These are phyloP conservation scores for Noctua janthe DNA, from an alignment of 2,888 invertebrate species.

Conservation along the genomic window DNA sequence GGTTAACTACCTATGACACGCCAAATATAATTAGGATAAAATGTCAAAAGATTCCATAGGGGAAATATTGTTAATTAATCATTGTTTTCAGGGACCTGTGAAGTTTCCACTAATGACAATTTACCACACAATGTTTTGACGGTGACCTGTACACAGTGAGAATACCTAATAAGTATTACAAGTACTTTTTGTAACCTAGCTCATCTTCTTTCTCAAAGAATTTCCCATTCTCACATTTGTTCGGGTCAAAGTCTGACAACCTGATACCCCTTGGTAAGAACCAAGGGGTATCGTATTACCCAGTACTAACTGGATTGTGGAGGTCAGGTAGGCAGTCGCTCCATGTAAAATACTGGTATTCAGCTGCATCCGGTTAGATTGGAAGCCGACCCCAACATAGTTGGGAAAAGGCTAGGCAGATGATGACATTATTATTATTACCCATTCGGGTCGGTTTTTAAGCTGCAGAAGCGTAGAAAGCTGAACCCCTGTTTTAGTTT, in stretches of 20 bases:
- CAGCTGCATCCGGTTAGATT: too few relatives aligned
- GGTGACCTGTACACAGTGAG: not conserved
- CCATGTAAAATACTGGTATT: too few relatives aligned
- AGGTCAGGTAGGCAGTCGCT: too few relatives aligned
- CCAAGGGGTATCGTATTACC: too few relatives aligned
- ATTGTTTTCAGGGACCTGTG: conserved; percentile 34
- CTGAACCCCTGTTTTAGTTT: not conserved
- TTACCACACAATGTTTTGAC: conserved; percentile 34
- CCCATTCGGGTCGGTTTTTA: not conserved
- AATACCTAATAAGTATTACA: not conserved
- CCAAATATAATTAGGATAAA: conserved; percentile 42
- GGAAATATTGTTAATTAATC: conserved; percentile 46
- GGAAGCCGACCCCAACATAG: too few relatives aligned
- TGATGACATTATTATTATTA: too few relatives aligned
- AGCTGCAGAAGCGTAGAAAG: not conserved
- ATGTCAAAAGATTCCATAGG: conserved; percentile 33
- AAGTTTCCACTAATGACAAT: conserved; percentile 16
- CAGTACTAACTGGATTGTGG: too few relatives aligned
- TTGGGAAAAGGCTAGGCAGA: too few relatives aligned
- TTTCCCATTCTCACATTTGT: not conserved
- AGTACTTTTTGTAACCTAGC: not conserved
- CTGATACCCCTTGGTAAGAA: too few relatives aligned
- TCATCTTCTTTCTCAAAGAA: too few relatives aligned
- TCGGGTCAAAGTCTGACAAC: too few relatives aligned
- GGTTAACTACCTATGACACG: conserved; percentile 14